Evolutionary conservation across 2,113 vertebrate genomes (phyloP), one percentile per base, ranked within the genome.

Genomic region (Nerophis lumbriciformis): DNA sequence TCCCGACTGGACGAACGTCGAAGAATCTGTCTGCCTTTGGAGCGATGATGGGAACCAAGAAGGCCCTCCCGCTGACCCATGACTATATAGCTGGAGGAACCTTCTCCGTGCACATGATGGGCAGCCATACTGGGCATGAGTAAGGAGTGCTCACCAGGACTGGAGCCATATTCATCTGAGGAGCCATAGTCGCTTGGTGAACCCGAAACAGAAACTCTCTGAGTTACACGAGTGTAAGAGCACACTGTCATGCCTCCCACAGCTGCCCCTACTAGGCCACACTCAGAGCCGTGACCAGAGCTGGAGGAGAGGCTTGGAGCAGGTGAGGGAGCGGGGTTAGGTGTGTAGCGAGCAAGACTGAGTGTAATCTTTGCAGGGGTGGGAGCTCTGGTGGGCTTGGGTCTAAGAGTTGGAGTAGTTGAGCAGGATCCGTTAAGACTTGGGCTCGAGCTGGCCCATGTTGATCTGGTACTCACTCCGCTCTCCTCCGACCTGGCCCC

Each of bases 111-210:
- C 5, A 57, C 64, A 28, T 86, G 79, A 59, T 81, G 85, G 57
- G 83, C 86, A n/a, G 87, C 83, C 19, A 88, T 69, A 49, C 79
- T 89, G 37, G 88, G 81, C 16, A 87, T 73, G 0, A 89, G 83
- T 56, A 90, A 68, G 15, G 89, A 88, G 69, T 89, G 88, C 44
- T 90, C 85, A 28, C 90, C 77, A 0, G 90, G 88, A 74, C 91
- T 92, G 65, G 90, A 93, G 39, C 91, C 92, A 1, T 90, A 92
- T 69, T 93, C 92, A 52, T 93, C 92, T 4, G 92, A 93, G 5
- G 92, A 93, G 14, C 92, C 92, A 8, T 91, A 92, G 77, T 93
- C 92, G 5, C 90, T 91, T 0, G 89, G 82, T 9, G 90, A 92
- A 64, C 91, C 90, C 35, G 91, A 91, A 72, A 89, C 84, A 19